phyloP scores from a whole-genome alignment of 2,797 vertebrate species.

The Protonibea diacanthus region DNA sequence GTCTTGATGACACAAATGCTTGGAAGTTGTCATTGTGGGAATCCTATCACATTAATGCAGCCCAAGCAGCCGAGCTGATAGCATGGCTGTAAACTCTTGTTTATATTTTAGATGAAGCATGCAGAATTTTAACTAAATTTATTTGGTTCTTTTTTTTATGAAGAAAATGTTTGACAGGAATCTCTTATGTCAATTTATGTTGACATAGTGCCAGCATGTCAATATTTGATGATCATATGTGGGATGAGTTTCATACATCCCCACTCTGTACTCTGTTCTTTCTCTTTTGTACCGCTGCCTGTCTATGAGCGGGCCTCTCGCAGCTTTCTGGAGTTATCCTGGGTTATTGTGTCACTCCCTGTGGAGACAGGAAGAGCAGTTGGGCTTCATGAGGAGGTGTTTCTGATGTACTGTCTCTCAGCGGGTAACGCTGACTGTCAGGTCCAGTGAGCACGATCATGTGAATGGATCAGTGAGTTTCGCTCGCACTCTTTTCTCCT shows the following conservation, averaged over 20 bases:
- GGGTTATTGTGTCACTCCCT: slow-evolving; percentile 31
- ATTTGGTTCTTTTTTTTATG: too few species aligned
- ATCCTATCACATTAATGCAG: neutral
- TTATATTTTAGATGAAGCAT: neutral
- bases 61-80: too few species aligned
- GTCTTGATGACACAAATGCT: neutral
- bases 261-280: neutral
- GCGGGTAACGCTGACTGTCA: slow-evolving; percentile 49
- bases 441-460: slow-evolving; percentile 57
- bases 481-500: slow-evolving; percentile 35
- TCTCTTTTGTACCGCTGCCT: slow-evolving; percentile 2
- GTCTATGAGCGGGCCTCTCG: slow-evolving; percentile 12
- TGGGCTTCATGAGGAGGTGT: slow-evolving; percentile 32
- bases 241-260: neutral
- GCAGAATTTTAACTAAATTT: too few species aligned
- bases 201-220: neutral
- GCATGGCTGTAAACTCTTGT: neutral
- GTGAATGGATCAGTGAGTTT: slow-evolving; percentile 66
- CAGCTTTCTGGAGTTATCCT: slow-evolving; percentile 26
- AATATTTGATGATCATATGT: neutral
- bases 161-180: too few species aligned
- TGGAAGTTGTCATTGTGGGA: neutral
- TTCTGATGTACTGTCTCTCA: slow-evolving; percentile 35
- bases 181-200: too few species aligned
- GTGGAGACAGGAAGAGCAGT: slow-evolving; percentile 34